Base-by-base conservation (phyloP, 2,888 invertebrate species). In the Heliothis peltigera region DNA sequence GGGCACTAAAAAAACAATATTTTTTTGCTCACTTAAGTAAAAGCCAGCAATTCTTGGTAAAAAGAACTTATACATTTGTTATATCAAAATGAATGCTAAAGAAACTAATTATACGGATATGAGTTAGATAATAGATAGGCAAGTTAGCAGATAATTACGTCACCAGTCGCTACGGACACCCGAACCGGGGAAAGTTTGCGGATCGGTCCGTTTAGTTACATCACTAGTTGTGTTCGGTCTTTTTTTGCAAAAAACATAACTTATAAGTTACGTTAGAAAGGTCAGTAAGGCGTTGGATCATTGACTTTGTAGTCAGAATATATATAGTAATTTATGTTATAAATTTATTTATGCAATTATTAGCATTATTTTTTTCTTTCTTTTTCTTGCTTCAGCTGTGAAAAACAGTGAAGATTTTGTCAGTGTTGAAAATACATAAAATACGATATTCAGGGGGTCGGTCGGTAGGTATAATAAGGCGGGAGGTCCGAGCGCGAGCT, bases 171-270 rank as follows among this genome's bases (percentile, higher is more conserved):
- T 19, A 18, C 39, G 44, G 57, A 56, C 12, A 58, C 15, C 35
- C 53, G 46, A 58, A 54, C 35, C 8, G 54, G 70, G 10, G 71
- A 75, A 74, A 74, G 75, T 66, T 59, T 49, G 49, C 58, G 44
- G 18, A 53, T 62, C 35, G 17, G 18, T n/a, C 25, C 42, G 22
- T 44, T 47, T 2, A n/a, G 17, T 65, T 70, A 69, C 35, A 39
- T 61, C 55, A 74, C 17, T 3, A 32, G 19, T 54, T 18, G 15
- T 49, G 10, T 56, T 60, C 43, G 19, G 10, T 21, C 43, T 15
- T 51, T 57, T 52, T 47, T 57, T 49, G 52, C 48, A 39, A 39
- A 59, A 35, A 52, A 48, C 28, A 19, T n/a, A 12, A 48, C 10
- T 17, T 32, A 21, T 18, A 28, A 10, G 21, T 25, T 61, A 46